phyloP scores from a whole-genome alignment of 1,140 invertebrate species.

The Protaetia brevitarsis region DNA sequence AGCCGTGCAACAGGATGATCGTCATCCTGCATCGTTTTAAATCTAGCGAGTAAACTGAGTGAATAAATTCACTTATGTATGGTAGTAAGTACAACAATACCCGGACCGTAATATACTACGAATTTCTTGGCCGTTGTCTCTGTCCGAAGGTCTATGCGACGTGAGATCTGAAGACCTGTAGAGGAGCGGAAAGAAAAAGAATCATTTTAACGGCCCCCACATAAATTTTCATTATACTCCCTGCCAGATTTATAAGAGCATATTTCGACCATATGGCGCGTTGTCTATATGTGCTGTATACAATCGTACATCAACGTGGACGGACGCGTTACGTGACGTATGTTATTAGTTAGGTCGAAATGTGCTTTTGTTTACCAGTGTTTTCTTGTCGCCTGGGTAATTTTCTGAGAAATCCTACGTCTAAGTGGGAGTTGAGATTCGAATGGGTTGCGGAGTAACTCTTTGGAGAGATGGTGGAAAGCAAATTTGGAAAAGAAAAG shows the following conservation, averaged over 20 bases:
- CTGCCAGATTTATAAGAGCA: constrained; percentile 14
- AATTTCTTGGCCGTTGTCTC: constrained; percentile 1
- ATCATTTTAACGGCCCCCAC: constrained; percentile 6
- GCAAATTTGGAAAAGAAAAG: too few relatives aligned
- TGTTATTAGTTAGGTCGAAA: constrained; percentile 1
- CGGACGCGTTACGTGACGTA: neutral
- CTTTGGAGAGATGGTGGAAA: too few relatives aligned
- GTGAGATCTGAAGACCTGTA: too few relatives aligned
- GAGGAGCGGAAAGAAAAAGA: neutral
- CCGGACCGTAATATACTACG: constrained; percentile 10
- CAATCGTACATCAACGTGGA: neutral
- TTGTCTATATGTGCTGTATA: neutral
- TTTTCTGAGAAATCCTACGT: neutral
- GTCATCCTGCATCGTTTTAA: constrained; percentile 5
- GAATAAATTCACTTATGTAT: too few relatives aligned
- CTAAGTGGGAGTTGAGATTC: too few relatives aligned
- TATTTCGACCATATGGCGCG: constrained; percentile 6
- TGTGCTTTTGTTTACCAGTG: neutral
- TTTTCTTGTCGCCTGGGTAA: neutral
- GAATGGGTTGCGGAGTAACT: too few relatives aligned
- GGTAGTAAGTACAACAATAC: too few relatives aligned
- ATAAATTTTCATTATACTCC: constrained; percentile 17
- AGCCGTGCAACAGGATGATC: too few relatives aligned
- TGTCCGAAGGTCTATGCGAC: too few relatives aligned
- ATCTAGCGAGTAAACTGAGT: constrained; percentile 17